Conservation (phyloP, 2,797 vertebrate species). For the Scolopax rusticola region DNA sequence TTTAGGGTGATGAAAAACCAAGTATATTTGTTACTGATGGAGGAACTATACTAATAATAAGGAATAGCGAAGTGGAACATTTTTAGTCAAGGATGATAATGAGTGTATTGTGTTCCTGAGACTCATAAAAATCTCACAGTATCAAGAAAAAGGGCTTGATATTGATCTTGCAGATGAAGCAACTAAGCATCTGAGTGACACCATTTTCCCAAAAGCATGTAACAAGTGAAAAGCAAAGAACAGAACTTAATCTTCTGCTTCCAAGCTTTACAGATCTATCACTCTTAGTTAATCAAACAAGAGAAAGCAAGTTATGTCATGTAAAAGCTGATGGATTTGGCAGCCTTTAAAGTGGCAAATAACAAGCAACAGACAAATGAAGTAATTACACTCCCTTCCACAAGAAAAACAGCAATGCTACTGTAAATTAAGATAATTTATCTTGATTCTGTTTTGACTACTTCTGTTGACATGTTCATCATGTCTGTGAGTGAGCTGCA, state of each 20-base stretch:
- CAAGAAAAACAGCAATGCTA: not conserved
- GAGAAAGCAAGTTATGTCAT: not conserved
- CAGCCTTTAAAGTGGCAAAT: not conserved
- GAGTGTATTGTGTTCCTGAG: not conserved
- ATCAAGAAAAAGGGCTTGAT: not conserved
- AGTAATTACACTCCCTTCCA: not conserved
- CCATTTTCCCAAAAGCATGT: not conserved
- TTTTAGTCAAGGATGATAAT: not conserved
- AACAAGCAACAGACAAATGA: not conserved
- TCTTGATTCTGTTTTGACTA: not conserved
- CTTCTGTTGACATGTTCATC: not conserved
- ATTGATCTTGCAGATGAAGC: not conserved
- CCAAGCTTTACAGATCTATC: not conserved
- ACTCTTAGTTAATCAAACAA: not conserved
- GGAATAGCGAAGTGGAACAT: not conserved
- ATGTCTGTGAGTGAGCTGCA: not conserved
- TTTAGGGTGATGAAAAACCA: not conserved
- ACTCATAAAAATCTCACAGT: not conserved
- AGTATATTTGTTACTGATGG: not conserved
- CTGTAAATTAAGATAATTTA: slow-evolving; percentile 1
- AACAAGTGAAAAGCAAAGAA: not conserved
- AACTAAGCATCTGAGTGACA: not conserved
- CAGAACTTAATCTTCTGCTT: not conserved
- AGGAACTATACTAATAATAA: not conserved
- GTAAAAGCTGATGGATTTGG: slow-evolving; percentile 4